Evolutionary conservation across 2,113 vertebrate genomes (phyloP).

Genomic region (Poeciliopsis turrubarensis): DNA sequence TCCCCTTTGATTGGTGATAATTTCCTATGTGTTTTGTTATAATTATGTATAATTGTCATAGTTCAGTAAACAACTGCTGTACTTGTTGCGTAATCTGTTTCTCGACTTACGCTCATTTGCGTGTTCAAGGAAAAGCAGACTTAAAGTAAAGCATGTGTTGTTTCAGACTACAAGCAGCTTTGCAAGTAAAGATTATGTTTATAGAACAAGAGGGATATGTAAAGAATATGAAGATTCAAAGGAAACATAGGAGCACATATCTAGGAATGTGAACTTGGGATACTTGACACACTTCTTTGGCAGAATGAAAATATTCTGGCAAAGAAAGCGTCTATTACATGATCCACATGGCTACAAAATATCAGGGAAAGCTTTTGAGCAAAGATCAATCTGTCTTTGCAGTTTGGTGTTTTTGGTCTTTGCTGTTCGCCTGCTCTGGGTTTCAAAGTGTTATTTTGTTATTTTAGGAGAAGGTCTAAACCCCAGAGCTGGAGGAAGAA

Average conservation of each 20-base stretch:
- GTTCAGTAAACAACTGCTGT: neutral
- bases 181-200: slow-evolving; percentile 12
- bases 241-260: neutral
- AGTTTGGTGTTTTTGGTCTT: slow-evolving; percentile 27
- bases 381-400: slow-evolving; percentile 29
- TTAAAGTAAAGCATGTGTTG: neutral
- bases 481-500: slow-evolving; percentile 46
- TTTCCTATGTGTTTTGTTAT: neutral
- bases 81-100: neutral
- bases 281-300: slow-evolving; percentile 8
- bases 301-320: slow-evolving; percentile 8
- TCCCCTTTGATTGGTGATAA: neutral
- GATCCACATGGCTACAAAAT: slow-evolving; percentile 15
- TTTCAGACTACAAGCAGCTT: neutral
- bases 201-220: slow-evolving; percentile 14
- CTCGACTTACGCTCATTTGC: neutral
- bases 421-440: slow-evolving; percentile 39
- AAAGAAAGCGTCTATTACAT: slow-evolving; percentile 7
- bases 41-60: slow-evolving; percentile 1
- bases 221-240: slow-evolving; percentile 13
- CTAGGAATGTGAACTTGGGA: neutral
- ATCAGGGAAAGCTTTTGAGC: slow-evolving; percentile 3
- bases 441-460: slow-evolving; percentile 62
- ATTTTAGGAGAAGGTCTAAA: slow-evolving; percentile 68
- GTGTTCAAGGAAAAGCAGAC: neutral